These are phyloP conservation scores for Patiria miniata DNA, from an alignment of 35 echinoderm and acorn worm genomes.

Conservation along the genomic window DNA sequence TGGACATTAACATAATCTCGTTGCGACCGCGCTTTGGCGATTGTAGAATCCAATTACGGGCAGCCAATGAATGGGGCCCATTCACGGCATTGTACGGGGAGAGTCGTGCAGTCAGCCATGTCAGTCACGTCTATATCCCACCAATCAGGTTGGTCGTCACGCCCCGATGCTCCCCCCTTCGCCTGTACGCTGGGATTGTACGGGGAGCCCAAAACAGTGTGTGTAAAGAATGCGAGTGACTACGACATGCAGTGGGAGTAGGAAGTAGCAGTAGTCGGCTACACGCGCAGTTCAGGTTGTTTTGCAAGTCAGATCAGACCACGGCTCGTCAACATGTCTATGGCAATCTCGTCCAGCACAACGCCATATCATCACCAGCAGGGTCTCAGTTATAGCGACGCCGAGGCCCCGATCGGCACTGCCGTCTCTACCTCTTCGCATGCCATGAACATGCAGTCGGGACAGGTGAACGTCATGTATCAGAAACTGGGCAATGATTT, in stretches of 20 bases:
- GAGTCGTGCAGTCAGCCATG: constrained; percentile 20
- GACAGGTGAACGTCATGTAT: constrained; percentile 97
- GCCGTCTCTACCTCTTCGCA: constrained; percentile 38
- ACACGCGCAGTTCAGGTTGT: constrained; percentile 39
- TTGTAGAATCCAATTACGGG: constrained; percentile 1
- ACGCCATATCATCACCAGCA: constrained; percentile 45
- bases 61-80: constrained; percentile 5
- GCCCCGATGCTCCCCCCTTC: neutral
- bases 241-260: neutral
- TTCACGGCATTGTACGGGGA: neutral
- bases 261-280: constrained; percentile 30
- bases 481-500: constrained; percentile 92
- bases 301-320: constrained; percentile 96
- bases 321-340: constrained; percentile 48
- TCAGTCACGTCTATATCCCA: constrained; percentile 16
- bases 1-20: neutral
- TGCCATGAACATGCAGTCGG: constrained; percentile 63
- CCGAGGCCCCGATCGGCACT: constrained; percentile 50
- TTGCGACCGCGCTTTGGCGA: neutral
- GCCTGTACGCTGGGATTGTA: neutral
- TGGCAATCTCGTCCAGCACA: constrained; percentile 44
- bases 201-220: constrained; percentile 11
- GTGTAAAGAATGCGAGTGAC: constrained; percentile 20
- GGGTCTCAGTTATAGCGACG: constrained; percentile 30
- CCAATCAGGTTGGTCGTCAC: constrained; percentile 25